Evolutionary conservation across 2,797 vertebrate genomes (phyloP), one percentile per base, ranked within the genome.

Genomic region (Arctocebus calabarensis): DNA sequence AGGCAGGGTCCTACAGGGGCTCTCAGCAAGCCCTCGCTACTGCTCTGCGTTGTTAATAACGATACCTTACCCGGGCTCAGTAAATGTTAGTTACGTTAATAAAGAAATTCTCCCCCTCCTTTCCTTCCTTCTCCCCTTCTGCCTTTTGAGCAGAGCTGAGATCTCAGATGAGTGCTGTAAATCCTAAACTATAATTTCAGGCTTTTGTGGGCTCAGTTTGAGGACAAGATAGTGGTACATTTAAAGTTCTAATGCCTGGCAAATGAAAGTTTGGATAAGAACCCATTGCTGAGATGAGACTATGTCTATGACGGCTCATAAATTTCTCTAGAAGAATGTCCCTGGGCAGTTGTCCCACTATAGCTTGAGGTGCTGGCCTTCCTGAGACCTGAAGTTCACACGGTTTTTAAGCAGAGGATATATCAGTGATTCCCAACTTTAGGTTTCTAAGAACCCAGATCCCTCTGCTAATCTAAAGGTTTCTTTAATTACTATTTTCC

Each of bases 371-470:
- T 64, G 55, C 43, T 78, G 40, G 66, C 93, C 88, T 92, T 68
- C 84, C 82, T 70, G 29, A 95, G 52, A 79, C 77, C 92, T 68
- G 40, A 84, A 93, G 82, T 91, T 37, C 68, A 95, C 57, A 84
- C 66, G 92, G 73, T 86, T 96, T 94, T 88, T 89, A 88, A 96
- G 91, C 64, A 68, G 48, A 86, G 59, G 57, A 66, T 48, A 2
- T 70, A 96, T 96, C 97, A 97, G 96, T 97, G 97, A 97, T 97
- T 97, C 94, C 96, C 95, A 97, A 95, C 92, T 96, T 97, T 94
- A 96, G 74, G 59, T 96, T 85, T 96, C 0, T 88, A 95, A 97
- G 96, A 96, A 94, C 92, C 88, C 2, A 11, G 48, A 52, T 95
- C 84, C 96, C 94, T 93, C 84, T 84, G 74, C 40, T 64, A 78